Base-by-base conservation (phyloP, 2,797 vertebrate genomes). In the Nyctalus aviator region DNA sequence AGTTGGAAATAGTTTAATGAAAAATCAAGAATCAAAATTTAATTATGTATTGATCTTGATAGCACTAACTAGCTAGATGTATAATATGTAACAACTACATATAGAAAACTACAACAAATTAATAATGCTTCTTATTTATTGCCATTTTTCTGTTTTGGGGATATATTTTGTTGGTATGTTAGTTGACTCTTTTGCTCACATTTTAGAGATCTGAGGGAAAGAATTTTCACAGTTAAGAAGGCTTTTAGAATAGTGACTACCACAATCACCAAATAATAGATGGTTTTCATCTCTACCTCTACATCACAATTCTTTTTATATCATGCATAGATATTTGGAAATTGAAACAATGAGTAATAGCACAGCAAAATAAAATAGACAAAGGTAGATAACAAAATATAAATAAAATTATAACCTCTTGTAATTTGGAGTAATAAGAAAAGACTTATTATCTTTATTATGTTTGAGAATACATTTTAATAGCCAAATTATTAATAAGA, bases 21-120 rank as follows among this genome's bases (percentile, higher is more conserved):
- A 85, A 83, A 59, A 62, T 50, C 20, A 75, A 72, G 30, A 89
- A 89, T 95, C 81, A 64, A 76, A 76, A 48, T 46, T 88, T 79
- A 91, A 81, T 81, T 62, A 30, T 83, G 2, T 50, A 78, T 72
- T 86, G 17, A 59, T 94, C 4, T 62, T 32, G 37, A 59, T 69
- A 27, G 41, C 27, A 79, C 6, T 90, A 2, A 35, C 78, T 86
- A 59, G 21, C 35, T 90, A 44, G 12, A 50, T 15, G 17, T 69
- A 35, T 79, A 62, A 18, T 62, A 62, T 27, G 2, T 66, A 71
- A 96, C 4, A 93, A 35, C 18, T 68, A 32, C 41, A 32, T 77
- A 69, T 87, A 71, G 57, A 75, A 53, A 32, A 59, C 2, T n/a
- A 69, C 3, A 71, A 81, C 6, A 75, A 76, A 79, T 73, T 62